Evolutionary conservation across 2,888 invertebrate species (phyloP).

Genomic region (Eupithecia subumbrata): DNA sequence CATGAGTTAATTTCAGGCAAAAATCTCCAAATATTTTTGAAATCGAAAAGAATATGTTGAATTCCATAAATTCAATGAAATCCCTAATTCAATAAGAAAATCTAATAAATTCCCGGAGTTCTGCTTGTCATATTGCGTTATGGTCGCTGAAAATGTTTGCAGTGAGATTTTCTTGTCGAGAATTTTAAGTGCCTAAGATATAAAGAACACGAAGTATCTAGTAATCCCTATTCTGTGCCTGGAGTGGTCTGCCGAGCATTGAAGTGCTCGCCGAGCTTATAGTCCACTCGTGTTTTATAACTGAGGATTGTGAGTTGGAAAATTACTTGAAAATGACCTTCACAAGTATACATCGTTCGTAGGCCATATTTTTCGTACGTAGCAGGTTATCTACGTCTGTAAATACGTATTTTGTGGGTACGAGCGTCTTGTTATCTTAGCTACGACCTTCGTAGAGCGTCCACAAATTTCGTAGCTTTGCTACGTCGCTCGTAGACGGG

Average conservation of each 20-base stretch:
- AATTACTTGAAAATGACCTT: conserved; percentile 7
- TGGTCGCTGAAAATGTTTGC: conserved; percentile 37
- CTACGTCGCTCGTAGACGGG: conserved; percentile 1
- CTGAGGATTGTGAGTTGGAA: conserved; percentile 8
- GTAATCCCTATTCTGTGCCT: conserved; percentile 25
- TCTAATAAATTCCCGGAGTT: conserved; percentile 1
- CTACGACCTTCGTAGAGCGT: neutral
- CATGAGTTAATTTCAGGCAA: neutral
- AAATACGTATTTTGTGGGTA: neutral
- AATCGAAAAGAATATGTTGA: neutral
- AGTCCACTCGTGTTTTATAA: conserved; percentile 13
- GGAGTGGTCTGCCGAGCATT: conserved; percentile 21
- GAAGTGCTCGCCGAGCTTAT: conserved; percentile 31
- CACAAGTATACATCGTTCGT: neutral
- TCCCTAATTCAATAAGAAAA: neutral
- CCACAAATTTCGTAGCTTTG: neutral
- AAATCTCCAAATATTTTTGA: neutral
- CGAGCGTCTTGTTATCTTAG: neutral
- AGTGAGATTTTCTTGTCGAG: conserved; percentile 42
- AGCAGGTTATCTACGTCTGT: neutral
- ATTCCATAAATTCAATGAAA: neutral
- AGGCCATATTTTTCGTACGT: neutral
- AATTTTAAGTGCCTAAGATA: neutral
- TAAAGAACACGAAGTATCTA: conserved; percentile 15
- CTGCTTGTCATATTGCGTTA: conserved; percentile 24